Conservation (phyloP, 2,797 vertebrate species). For the Microctenopoma lineatum region DNA sequence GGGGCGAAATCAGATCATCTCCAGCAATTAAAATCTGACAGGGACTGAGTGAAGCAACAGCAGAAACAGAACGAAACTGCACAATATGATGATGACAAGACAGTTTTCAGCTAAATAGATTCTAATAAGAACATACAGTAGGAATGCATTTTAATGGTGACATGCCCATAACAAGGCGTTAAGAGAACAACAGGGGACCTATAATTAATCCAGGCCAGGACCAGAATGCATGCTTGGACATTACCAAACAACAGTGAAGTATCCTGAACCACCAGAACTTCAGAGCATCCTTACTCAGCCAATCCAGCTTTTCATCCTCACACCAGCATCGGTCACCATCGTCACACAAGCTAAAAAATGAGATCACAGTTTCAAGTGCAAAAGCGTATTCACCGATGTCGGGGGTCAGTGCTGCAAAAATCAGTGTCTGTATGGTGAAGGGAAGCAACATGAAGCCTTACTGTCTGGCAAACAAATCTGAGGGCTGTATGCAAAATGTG, state of each 20-base stretch:
- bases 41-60: background rate
- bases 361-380: background rate
- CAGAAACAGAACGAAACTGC: background rate
- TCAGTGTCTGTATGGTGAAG: slow-evolving; percentile 73
- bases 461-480: slow-evolving; percentile 86
- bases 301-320: background rate
- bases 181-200: too few relatives aligned
- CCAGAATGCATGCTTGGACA: too few relatives aligned
- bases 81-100: background rate
- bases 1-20: slow-evolving; percentile 82
- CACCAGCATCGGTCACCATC: background rate
- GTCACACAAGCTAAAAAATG: too few relatives aligned
- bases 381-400: background rate
- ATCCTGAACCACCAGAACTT: too few relatives aligned
- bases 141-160: background rate
- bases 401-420: slow-evolving; percentile 61
- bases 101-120: background rate
- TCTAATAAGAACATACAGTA: background rate
- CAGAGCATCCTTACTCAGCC: background rate
- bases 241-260: too few relatives aligned
- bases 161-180: too few relatives aligned
- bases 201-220: too few relatives aligned
- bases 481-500: slow-evolving; percentile 84
- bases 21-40: slow-evolving; percentile 65
- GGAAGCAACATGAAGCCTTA: slow-evolving; percentile 40